Conservation (phyloP, 2,888 invertebrate genomes). For the Harpalus rubripes region DNA sequence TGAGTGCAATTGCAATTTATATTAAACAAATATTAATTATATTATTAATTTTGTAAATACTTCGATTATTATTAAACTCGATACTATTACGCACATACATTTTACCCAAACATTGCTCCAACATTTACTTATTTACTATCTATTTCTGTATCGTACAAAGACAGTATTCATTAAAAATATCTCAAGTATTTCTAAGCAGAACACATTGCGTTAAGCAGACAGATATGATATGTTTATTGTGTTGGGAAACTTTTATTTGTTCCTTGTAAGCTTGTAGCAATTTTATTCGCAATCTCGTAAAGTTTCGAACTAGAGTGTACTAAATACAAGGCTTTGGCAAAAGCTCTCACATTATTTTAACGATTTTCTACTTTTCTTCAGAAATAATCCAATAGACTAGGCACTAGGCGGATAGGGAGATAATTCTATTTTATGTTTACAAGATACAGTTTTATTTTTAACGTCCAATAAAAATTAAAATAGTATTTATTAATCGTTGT, state of each 20-base stretch:
- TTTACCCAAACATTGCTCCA: neutral
- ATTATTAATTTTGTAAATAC: neutral
- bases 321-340: neutral
- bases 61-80: neutral
- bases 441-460: too few relatives aligned
- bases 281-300: constrained; percentile 45
- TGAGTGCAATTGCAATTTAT: neutral
- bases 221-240: constrained; percentile 37
- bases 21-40: neutral
- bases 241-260: constrained; percentile 14
- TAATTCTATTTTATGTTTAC: too few relatives aligned
- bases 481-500: too few relatives aligned
- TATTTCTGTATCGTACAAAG: constrained; percentile 19
- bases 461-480: too few relatives aligned
- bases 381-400: constrained; percentile 4
- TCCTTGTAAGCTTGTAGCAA: constrained; percentile 38
- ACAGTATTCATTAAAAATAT: constrained; percentile 6
- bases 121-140: neutral
- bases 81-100: neutral
- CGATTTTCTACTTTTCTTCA: constrained; percentile 28
- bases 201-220: constrained; percentile 21
- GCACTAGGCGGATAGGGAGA: neutral
- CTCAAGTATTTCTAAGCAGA: neutral
- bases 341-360: constrained; percentile 35
- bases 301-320: neutral